Evolutionary conservation across 2,797 vertebrate species (phyloP), one percentile per base, ranked within the genome.

Genomic region (Sciurus vulgaris): DNA sequence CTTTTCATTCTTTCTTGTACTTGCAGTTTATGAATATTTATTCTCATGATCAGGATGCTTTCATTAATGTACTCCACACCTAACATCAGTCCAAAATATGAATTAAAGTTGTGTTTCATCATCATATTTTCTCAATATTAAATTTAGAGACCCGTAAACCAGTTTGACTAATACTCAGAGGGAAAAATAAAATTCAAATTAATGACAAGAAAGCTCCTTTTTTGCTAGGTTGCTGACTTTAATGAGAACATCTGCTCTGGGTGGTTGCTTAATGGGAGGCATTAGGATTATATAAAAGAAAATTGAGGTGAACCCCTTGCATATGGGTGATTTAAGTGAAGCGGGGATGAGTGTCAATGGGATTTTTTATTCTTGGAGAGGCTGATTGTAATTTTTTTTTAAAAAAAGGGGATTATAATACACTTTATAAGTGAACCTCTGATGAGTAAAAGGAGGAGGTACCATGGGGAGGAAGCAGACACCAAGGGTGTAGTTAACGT

Each of bases 71-170:
- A 51, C 47, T 54, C 47, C 38, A 61, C 38, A 7, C 49, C 44
- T 51, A 84, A 49, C 30, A 38, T 54, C 24, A 7, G 38, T 79
- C 41, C 28, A 87, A 49, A 33, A 20, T 86, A 33, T 90, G 76
- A 72, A 67, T 65, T 51, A 5, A 76, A 76, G 51, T 84, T 93
- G 7, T 72, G 13, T 61, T 85, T 89, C 51, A 89, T 49, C 2
- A n/a, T 49, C 79, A 38, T 35, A 56, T 86, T 76, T 88, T 89
- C 44, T 92, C 73, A 88, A 61, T 83, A 47, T 30, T 94, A 92
- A 90, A 83, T 61, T 78, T 90, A 47, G 82, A 95, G 59, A n/a
- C 49, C 30, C 61, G 20, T 83, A 86, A 86, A 85, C 77, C n/a
- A 91, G 18, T 83, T 93, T n/a, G 24, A 83, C 28, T 85, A 67